Conservation (phyloP, 2,888 invertebrate genomes). For the Agriopis aurantiaria region DNA sequence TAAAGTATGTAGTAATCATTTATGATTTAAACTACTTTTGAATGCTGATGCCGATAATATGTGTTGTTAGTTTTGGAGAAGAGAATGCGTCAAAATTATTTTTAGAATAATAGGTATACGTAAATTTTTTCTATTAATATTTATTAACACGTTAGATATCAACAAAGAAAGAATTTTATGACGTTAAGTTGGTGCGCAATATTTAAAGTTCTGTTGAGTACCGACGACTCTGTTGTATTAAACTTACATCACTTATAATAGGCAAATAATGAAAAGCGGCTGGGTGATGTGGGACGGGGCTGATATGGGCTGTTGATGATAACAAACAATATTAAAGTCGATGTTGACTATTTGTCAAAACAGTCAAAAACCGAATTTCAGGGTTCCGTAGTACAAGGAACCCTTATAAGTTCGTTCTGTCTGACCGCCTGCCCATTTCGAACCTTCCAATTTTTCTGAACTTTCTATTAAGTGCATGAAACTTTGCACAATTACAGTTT, state of each 20-base stretch:
- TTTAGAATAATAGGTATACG: not conserved
- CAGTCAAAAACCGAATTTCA: no score
- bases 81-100: conserved; percentile 15
- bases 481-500: no score
- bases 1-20: conserved; percentile 5
- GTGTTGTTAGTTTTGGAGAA: not conserved
- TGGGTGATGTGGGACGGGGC: not conserved
- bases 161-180: conserved; percentile 23
- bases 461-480: no score
- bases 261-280: not conserved
- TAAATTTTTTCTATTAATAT: conserved; percentile 10
- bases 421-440: no score
- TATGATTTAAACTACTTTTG: conserved; percentile 5
- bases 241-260: not conserved
- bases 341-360: no score
- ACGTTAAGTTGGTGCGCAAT: conserved; percentile 10
- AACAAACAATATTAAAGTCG: no score
- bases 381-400: no score
- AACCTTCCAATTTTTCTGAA: no score
- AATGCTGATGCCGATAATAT: conserved; percentile 1
- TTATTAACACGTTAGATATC: conserved; percentile 8
- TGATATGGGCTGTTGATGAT: not conserved
- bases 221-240: conserved; percentile 3
- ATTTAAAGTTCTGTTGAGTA: not conserved
- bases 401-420: no score